Percentiles rank a stretch among this genome's conserved stretches.
phyloP scores from a whole-genome alignment of 2,888 invertebrate species.

The Oscheius myriophilus region DNA sequence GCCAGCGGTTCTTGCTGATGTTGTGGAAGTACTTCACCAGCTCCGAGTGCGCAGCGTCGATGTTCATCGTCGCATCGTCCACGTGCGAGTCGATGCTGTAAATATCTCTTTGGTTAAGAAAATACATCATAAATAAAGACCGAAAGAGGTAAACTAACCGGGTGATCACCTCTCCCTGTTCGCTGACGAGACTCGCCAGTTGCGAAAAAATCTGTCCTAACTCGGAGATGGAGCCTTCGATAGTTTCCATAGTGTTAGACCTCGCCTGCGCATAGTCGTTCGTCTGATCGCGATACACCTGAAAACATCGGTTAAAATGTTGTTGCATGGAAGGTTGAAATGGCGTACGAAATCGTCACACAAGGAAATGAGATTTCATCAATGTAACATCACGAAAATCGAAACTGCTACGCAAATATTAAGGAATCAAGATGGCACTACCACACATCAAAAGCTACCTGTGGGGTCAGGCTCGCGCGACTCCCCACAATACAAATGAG shows the following conservation, averaged over 20 bases:
- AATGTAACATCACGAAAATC: no score
- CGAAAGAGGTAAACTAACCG: constrained; percentile 39
- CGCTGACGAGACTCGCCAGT: constrained; percentile 85
- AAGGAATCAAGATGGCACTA: no score
- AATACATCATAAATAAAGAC: not conserved
- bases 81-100: constrained; percentile 93
- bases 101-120: not conserved
- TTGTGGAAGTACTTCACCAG: constrained; percentile 94
- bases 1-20: constrained; percentile 94
- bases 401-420: no score
- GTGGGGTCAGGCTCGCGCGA: no score
- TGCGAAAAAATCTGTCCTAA: constrained; percentile 91
- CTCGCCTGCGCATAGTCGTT: constrained; percentile 78
- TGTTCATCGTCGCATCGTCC: constrained; percentile 92
- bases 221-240: constrained; percentile 97
- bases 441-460: no score
- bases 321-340: no score
- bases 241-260: constrained; percentile 98
- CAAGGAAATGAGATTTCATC: no score
- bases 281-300: constrained; percentile 24
- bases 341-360: no score
- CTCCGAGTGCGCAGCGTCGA: constrained; percentile 96
- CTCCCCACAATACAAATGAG: no score
- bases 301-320: no score
- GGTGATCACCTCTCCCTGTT: constrained; percentile 88